Evolutionary conservation across 2,888 invertebrate species (phyloP).

Genomic region (Mactromeris polynyma): DNA sequence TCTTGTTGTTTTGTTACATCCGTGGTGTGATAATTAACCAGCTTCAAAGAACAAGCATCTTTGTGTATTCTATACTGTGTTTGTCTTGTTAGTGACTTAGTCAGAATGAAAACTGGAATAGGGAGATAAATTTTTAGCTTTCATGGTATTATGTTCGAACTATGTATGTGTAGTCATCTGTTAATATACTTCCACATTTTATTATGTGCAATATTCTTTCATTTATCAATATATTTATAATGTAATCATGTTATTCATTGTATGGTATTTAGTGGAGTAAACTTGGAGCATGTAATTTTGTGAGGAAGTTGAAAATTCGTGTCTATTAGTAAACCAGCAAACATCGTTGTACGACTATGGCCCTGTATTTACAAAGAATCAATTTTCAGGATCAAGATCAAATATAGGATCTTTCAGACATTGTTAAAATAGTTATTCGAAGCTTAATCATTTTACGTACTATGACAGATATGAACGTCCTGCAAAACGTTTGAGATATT

Average conservation of each 20-base stretch:
- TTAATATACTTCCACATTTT: constrained; percentile 18
- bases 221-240: neutral
- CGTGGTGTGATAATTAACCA: neutral
- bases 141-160: neutral
- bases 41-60: neutral
- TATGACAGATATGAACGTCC: too few relatives aligned
- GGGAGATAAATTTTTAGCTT: neutral
- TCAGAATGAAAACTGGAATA: neutral
- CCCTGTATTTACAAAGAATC: too few relatives aligned
- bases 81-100: neutral
- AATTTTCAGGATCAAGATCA: too few relatives aligned
- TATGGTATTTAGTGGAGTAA: neutral
- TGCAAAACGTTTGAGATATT: too few relatives aligned
- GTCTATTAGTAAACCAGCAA: too few relatives aligned
- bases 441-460: too few relatives aligned
- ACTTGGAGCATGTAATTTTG: neutral
- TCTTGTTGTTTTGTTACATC: neutral
- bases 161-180: constrained; percentile 4
- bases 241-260: neutral
- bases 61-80: neutral
- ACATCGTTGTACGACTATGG: too few relatives aligned
- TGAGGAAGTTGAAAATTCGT: neutral
- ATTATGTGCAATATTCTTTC: constrained; percentile 5
- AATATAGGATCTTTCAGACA: too few relatives aligned
- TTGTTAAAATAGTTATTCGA: too few relatives aligned